Conservation (phyloP, 2,797 vertebrate genomes). For the Muraenolepis orangiensis region DNA sequence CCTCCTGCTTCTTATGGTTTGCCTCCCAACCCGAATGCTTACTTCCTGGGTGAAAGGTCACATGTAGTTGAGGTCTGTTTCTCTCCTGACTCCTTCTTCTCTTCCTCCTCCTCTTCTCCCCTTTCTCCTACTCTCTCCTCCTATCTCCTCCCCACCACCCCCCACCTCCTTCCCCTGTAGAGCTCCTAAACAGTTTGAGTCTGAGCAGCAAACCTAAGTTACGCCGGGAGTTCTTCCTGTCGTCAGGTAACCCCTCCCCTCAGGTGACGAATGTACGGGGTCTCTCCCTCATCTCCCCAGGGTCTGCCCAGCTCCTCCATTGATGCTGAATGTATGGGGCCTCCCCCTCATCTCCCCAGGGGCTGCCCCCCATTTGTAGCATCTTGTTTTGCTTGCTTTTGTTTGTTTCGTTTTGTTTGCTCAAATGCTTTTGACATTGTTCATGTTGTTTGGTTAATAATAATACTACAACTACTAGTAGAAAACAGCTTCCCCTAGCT, state of each 20-base stretch:
- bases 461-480: too few relatives aligned
- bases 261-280: conserved; percentile 31
- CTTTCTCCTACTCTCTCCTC: not conserved
- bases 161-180: conserved; percentile 70
- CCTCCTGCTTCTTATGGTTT: conserved; percentile 9
- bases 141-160: conserved; percentile 44
- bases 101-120: not conserved
- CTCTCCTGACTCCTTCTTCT: conserved; percentile 1
- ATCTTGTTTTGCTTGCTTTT: not conserved
- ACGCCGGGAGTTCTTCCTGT: conserved; percentile 88
- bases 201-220: conserved; percentile 85
- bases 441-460: too few relatives aligned
- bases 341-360: conserved; percentile 29
- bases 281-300: conserved; percentile 32
- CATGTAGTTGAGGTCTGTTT: not conserved
- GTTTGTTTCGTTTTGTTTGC: too few relatives aligned
- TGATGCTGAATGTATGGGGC: conserved; percentile 40
- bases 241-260: conserved; percentile 82
- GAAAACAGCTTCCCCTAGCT: too few relatives aligned
- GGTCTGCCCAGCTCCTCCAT: not conserved
- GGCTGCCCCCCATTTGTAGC: not conserved
- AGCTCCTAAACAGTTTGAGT: conserved; percentile 72
- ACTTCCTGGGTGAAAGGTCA: not conserved
- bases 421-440: too few relatives aligned
- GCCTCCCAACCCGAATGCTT: conserved; percentile 24